Conservation (phyloP, 2,888 invertebrate genomes). For the Synanthedon tipuliformis region DNA sequence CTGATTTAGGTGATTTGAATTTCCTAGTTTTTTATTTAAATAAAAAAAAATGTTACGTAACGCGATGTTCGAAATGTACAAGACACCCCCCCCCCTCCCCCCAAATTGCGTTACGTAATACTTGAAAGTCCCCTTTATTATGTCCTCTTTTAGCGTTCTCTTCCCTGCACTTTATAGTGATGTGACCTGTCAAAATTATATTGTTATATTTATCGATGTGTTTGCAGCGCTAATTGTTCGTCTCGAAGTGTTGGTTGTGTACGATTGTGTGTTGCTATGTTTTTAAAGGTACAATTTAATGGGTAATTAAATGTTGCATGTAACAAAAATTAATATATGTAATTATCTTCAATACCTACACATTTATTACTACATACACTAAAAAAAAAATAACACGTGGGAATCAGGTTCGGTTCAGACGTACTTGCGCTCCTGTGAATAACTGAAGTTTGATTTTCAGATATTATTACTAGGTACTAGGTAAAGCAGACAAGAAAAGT, state of each 20-base stretch:
- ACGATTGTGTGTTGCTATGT: slow-evolving; percentile 61
- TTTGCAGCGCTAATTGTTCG: slow-evolving; percentile 27
- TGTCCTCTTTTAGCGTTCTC: background rate
- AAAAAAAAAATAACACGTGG: slow-evolving; percentile 10
- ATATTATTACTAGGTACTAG: too few relatives aligned
- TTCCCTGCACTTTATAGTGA: background rate
- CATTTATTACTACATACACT: background rate
- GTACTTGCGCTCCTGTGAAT: slow-evolving; percentile 45
- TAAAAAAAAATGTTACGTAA: too few relatives aligned
- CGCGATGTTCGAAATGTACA: too few relatives aligned
- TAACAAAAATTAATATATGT: slow-evolving; percentile 11
- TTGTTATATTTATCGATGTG: slow-evolving; percentile 13
- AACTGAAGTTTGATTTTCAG: slow-evolving; percentile 36
- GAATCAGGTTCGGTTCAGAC: slow-evolving; percentile 20
- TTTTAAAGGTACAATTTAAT: slow-evolving; percentile 40
- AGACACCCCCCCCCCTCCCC: too few relatives aligned
- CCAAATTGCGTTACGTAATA: too few relatives aligned
- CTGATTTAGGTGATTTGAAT: too few relatives aligned
- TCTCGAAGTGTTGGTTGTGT: slow-evolving; percentile 52
- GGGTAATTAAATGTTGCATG: slow-evolving; percentile 49
- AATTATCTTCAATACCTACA: background rate
- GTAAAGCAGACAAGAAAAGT: too few relatives aligned
- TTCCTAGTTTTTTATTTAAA: too few relatives aligned
- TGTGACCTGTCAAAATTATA: background rate
- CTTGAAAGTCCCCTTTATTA: too few relatives aligned